phyloP scores from a whole-genome alignment of 2,797 vertebrate species.

The Amblyopsis hoosieri region DNA sequence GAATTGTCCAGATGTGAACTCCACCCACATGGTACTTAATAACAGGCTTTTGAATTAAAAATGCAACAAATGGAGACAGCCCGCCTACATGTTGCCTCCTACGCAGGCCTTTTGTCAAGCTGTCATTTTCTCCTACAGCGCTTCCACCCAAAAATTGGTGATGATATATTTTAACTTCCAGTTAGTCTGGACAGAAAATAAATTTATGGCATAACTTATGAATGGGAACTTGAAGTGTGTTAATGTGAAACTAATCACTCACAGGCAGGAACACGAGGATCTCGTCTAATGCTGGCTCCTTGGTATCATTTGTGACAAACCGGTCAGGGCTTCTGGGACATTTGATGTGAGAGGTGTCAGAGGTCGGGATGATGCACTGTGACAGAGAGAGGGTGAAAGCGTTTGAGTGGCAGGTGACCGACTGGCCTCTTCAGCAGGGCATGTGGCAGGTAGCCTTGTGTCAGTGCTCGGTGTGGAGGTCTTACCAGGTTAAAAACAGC shows the following conservation, averaged over 20 bases:
- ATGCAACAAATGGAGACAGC: too few relatives aligned
- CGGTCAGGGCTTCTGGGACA: background rate
- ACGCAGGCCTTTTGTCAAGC: too few relatives aligned
- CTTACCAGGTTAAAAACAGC: slow-evolving; percentile 89
- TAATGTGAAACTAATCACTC: slow-evolving; percentile 47
- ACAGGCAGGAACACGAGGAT: slow-evolving; percentile 71
- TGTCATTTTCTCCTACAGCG: too few relatives aligned
- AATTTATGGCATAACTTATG: background rate
- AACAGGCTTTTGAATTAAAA: background rate
- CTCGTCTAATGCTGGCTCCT: background rate
- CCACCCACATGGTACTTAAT: background rate
- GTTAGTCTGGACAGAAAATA: too few relatives aligned
- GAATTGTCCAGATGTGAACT: background rate
- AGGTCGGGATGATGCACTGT: slow-evolving; percentile 57
- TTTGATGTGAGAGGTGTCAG: rapidly evolving
- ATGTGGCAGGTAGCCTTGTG: slow-evolving; percentile 12
- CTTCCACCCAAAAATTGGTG: too few relatives aligned
- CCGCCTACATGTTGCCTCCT: too few relatives aligned
- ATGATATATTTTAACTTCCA: too few relatives aligned
- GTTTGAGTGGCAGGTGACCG: slow-evolving; percentile 34
- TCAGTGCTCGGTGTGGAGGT: slow-evolving; percentile 10
- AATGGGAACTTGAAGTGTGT: background rate
- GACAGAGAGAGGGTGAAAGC: slow-evolving; percentile 19
- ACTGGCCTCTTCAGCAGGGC: slow-evolving; percentile 20
- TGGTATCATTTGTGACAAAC: slow-evolving; percentile 29